These are phyloP conservation scores for Clarias magur DNA, from an alignment of 2,113 vertebrate genomes.

Conservation along the genomic window DNA sequence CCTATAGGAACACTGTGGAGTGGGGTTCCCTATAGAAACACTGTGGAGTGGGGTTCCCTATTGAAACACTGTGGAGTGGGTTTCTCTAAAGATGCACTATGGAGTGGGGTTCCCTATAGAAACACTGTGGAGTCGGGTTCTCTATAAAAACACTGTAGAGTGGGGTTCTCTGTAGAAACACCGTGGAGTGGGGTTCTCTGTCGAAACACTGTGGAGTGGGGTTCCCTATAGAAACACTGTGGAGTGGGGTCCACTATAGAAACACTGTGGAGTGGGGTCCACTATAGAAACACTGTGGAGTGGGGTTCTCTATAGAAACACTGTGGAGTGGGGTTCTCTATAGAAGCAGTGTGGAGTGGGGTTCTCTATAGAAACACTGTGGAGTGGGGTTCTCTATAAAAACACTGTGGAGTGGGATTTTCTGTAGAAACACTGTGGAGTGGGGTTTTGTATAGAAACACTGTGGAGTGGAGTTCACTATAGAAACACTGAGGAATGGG, in stretches of 20 bases:
- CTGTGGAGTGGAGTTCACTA: not conserved
- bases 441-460: not conserved
- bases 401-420: not conserved
- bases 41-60: not conserved
- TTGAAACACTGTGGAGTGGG: no score
- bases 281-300: not conserved
- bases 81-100: not conserved
- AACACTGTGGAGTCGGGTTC: no score
- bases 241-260: not conserved
- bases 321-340: not conserved
- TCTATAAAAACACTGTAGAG: not conserved
- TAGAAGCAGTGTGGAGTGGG: not conserved
- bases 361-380: not conserved
- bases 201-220: not conserved
- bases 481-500: not conserved
- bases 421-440: not conserved
- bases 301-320: not conserved
- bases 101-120: not conserved
- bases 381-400: not conserved
- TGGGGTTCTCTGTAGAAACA: no score
- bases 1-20: not conserved
- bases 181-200: no score
- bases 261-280: not conserved
- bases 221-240: no score
- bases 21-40: not conserved